phyloP scores from a whole-genome alignment of 1,140 invertebrate species.

The Microplitis mediator region DNA sequence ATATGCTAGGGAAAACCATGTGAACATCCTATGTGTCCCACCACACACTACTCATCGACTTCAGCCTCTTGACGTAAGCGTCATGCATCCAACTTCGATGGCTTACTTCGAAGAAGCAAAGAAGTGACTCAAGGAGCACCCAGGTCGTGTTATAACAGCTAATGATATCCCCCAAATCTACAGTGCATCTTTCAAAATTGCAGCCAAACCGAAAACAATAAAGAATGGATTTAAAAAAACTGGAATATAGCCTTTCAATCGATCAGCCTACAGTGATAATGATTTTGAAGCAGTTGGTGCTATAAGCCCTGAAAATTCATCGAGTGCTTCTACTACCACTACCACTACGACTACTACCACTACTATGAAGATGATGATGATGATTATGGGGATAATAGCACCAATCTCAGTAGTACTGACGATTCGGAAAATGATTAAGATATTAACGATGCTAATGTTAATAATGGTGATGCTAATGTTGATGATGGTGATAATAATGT shows the following conservation, averaged over 20 bases:
- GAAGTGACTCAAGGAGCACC: neutral
- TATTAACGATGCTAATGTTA: no score
- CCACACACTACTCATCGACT: slow-evolving; percentile 37
- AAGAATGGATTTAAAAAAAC: neutral
- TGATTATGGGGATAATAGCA: neutral
- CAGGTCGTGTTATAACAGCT: neutral
- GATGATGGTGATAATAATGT: no score
- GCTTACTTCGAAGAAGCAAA: no score
- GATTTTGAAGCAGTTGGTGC: neutral
- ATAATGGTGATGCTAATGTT: no score
- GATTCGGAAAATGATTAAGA: neutral
- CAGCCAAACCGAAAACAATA: neutral
- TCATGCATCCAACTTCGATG: slow-evolving; percentile 46
- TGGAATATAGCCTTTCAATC: neutral
- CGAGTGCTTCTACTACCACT: neutral
- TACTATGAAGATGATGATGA: neutral
- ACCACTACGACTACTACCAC: neutral
- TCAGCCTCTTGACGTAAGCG: slow-evolving; percentile 56
- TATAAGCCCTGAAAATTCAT: neutral
- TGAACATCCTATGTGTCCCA: slow-evolving; percentile 11
- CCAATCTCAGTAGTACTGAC: neutral
- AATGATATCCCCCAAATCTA: neutral
- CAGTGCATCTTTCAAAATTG: neutral
- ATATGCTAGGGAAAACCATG: slow-evolving; percentile 27
- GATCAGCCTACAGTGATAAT: neutral